A percentile compares a stretch with the other conserved stretches of the same genome.
These are phyloP conservation scores for Bolborhynchus lineola DNA, from an alignment of 2,113 vertebrate genomes.

Conservation along the genomic window DNA sequence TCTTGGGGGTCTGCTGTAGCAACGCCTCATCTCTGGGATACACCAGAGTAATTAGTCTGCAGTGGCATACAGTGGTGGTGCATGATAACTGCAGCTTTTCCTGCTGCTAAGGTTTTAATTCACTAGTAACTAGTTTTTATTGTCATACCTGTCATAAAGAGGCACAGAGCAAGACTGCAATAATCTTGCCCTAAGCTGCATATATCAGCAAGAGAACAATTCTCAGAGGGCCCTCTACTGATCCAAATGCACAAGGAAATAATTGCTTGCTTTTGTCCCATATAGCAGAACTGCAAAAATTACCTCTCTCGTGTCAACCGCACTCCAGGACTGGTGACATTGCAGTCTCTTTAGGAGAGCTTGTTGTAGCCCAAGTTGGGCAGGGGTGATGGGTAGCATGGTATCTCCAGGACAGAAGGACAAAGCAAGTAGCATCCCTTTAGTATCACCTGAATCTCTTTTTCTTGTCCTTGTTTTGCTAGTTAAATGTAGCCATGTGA, in stretches of 20 bases:
- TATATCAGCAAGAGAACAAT: neutral
- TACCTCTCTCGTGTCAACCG: neutral
- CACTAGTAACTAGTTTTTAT: neutral
- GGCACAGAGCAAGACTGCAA: neutral
- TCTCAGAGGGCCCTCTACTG: neutral
- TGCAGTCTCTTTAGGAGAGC: neutral
- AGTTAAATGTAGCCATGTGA: neutral
- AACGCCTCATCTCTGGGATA: neutral
- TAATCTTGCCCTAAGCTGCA: neutral
- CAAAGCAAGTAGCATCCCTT: neutral
- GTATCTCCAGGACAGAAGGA: neutral
- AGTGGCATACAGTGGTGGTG: constrained; percentile 53
- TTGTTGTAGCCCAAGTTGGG: neutral
- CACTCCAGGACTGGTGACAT: neutral
- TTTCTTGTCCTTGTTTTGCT: neutral
- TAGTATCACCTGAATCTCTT: neutral
- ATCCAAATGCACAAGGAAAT: neutral
- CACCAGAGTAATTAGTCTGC: constrained; percentile 19
- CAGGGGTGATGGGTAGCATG: neutral
- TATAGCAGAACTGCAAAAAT: neutral
- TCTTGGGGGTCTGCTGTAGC: constrained; percentile 1
- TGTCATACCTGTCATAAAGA: neutral
- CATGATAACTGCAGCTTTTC: constrained; percentile 30
- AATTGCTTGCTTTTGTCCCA: neutral
- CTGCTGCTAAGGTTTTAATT: neutral